Evolutionary conservation across 1,140 invertebrate genomes (phyloP).

Genomic region (Drosophila tristis): DNA sequence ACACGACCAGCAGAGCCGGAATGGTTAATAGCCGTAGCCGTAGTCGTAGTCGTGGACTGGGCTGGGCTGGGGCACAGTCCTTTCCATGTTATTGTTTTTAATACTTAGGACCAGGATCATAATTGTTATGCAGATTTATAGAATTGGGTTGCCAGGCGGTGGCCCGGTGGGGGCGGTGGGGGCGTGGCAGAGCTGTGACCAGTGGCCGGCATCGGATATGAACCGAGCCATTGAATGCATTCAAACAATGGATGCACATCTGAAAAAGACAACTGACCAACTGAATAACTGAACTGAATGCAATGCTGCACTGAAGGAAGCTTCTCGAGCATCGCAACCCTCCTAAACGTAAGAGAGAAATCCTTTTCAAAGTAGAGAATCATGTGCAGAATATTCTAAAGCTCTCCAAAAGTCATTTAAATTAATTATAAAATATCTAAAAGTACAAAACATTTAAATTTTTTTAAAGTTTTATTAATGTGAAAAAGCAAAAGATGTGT

Average conservation of each 20-base stretch:
- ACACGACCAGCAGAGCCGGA: constrained; percentile 52
- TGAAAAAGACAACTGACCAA: constrained; percentile 50
- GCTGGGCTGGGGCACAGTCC: not conserved
- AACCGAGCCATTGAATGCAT: constrained; percentile 39
- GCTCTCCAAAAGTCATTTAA: too few species aligned
- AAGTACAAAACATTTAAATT: too few species aligned
- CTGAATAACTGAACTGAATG: constrained; percentile 51
- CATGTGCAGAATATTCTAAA: too few species aligned
- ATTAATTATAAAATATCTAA: too few species aligned
- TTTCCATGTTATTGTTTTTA: constrained; percentile 66
- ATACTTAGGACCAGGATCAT: constrained; percentile 68
- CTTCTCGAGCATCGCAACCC: too few species aligned
- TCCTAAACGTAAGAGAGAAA: too few species aligned
- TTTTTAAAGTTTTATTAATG: too few species aligned
- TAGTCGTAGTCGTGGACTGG: constrained; percentile 31
- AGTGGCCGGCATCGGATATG: constrained; percentile 52
- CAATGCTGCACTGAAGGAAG: not conserved
- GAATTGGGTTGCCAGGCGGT: constrained; percentile 58
- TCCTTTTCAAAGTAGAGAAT: too few species aligned
- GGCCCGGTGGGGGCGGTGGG: too few species aligned
- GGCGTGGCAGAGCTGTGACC: constrained; percentile 16
- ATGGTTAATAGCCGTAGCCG: constrained; percentile 43
- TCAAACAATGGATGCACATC: constrained; percentile 19
- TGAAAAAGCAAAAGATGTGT: too few species aligned
- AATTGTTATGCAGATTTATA: constrained; percentile 81